Evolutionary conservation across 2,797 vertebrate species (phyloP), one percentile per base, ranked within the genome.

Genomic region (Peromyscus aztecus): DNA sequence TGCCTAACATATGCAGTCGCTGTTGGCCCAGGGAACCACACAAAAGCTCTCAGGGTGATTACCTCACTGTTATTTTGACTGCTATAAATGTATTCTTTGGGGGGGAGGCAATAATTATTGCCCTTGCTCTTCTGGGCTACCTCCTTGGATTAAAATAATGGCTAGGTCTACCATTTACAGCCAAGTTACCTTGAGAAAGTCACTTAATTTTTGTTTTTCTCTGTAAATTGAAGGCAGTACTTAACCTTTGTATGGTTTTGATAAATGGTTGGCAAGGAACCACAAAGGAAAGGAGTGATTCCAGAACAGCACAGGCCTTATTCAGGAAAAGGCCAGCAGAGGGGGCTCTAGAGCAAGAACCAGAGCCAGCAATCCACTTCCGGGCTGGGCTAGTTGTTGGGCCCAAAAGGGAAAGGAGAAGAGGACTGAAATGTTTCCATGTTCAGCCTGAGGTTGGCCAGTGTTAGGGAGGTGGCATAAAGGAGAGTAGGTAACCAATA

Each of bases 1-100:
- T 95, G 94, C 69, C 95, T 96, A 92, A 91, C 91, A 95, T 92
- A 97, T 57, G 34, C 81, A 96, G 95, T 96, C 91, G 88, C 94
- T 78, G 85, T 95, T 90, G 91, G 96, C 75, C 87, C 88, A 73
- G 67, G 71, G 73, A 96, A 73, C 69, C 81, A 96, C 89, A 96
- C 52, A 85, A 82, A 96, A 95, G 71, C 84, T 97, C 83, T 94
- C 40, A 89, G 69, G 76, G 80, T 89, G 88, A 91, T 96, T 94
- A 93, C 43, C 57, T 95, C 89, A 81, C 88, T 87, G 84, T 49
- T 75, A 96, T 49, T 90, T 90, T 94, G 27, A 89, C 57, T 92
- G 87, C 40, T 90, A 82, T 85, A 94, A 88, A 67, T 90, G 63
- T 77, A 57, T 40, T 92, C 67, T 4, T 71, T n/a, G 4, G 12